Base-by-base conservation (phyloP, 2,113 vertebrate genomes). In the Montifringilla adamsi region DNA sequence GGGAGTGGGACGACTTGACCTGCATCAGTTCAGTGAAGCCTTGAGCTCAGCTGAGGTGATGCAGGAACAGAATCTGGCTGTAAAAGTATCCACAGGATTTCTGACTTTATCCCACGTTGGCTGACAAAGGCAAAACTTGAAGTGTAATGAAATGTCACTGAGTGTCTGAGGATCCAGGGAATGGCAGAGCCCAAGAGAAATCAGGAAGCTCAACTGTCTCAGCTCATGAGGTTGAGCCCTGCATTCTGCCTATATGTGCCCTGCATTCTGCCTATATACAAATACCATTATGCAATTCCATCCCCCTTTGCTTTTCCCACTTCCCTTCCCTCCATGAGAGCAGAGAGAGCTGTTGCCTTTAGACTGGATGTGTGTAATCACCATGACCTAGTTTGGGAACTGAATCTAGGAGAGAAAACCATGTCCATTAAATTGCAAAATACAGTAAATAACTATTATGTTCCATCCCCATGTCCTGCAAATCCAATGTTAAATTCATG, bases 391-490 rank as follows among this genome's bases (percentile, higher is more conserved):
- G 18, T 85, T 91, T 85, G 49, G 73, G 52, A 84, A n/a, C 58
- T 60, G 77, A 52, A 73, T 79, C 56, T 79, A 52, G 26, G 37
- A 46, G 39, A 62, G 17, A 15, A 59, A 82, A 35, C 6, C 3
- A 17, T 19, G 27, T 8, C 46, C 5, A 11, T n/a, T 63, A 72
- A 82, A 3, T 37, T 74, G 72, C 82, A 37, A 89, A 89, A 37
- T 63, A 35, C 11, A 52, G 15, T 35, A 73, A 50, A 60, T 64
- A 31, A 47, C 64, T 67, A 10, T 1, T 4, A 4, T n/a, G 13
- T 62, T 60, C 10, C 15, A 5, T 28, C 6, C 4, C 10, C 12
- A 3, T 1, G 3, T 11, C 6, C 7, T 6, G 3, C 7, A 52
- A 67, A 69, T 33, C 23, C 37, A 55, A 8, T 33, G 35, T 84